phyloP scores from a whole-genome alignment of 1,140 invertebrate genomes.

The Hypothenemus hampei region DNA sequence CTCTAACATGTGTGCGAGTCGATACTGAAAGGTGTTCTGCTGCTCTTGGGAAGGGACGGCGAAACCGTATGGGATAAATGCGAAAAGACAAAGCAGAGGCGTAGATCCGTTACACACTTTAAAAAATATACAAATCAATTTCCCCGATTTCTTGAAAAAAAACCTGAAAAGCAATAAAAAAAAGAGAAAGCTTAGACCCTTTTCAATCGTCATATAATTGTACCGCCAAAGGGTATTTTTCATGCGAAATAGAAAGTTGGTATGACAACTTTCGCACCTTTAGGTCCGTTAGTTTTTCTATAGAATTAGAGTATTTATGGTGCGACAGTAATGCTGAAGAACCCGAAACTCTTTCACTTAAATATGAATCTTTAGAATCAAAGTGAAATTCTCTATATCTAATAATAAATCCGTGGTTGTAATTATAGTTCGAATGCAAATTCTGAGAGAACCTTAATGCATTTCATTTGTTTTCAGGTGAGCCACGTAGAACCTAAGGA shows the following conservation, averaged over 20 bases:
- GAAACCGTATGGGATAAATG: background rate
- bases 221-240: slow-evolving; percentile 11
- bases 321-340: background rate
- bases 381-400: slow-evolving; percentile 16
- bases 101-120: background rate
- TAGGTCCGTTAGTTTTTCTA: slow-evolving; percentile 5
- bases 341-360: background rate
- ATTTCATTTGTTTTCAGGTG: slow-evolving; percentile 26
- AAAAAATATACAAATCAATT: no score
- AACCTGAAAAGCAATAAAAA: no score
- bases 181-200: slow-evolving; percentile 8
- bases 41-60: slow-evolving; percentile 11
- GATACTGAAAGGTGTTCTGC: slow-evolving; percentile 15
- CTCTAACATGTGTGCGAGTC: slow-evolving; percentile 32
- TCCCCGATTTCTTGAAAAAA: no score
- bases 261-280: slow-evolving; percentile 13
- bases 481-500: slow-evolving; percentile 21
- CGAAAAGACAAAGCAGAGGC: slow-evolving; percentile 2
- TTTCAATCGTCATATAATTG: slow-evolving; percentile 5
- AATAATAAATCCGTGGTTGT: slow-evolving; percentile 8
- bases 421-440: slow-evolving; percentile 21
- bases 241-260: slow-evolving; percentile 10
- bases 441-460: slow-evolving; percentile 22
- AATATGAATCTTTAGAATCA: slow-evolving; percentile 7
- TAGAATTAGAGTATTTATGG: background rate